Conservation (phyloP, 2,888 invertebrate species). For the Lepidochrysops patricia region DNA sequence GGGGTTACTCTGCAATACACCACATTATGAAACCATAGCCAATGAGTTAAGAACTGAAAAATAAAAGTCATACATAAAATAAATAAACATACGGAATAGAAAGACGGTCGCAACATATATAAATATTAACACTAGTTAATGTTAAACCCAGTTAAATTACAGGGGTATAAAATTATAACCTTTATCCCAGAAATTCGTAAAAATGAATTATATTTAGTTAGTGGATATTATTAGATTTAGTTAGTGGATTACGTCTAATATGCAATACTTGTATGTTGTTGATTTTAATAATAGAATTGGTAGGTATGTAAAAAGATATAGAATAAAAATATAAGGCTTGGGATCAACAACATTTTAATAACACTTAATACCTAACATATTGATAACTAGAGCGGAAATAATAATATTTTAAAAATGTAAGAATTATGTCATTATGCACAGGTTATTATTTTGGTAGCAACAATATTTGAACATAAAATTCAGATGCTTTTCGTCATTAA, state of each 20-base stretch:
- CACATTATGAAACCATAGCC: constrained; percentile 35
- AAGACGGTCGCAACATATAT: too few species aligned
- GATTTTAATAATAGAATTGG: neutral
- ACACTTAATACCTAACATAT: too few species aligned
- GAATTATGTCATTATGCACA: neutral
- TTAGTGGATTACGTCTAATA: too few species aligned
- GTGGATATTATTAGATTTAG: too few species aligned
- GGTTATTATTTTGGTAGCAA: neutral
- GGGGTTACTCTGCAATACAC: constrained; percentile 79
- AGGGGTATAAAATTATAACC: neutral
- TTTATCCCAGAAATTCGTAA: neutral
- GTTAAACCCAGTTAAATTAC: neutral
- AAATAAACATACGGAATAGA: constrained; percentile 19
- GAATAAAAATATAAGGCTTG: neutral
- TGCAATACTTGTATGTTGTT: too few species aligned
- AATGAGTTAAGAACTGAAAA: constrained; percentile 42
- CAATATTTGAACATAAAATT: neutral
- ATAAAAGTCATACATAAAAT: constrained; percentile 27
- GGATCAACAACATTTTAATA: neutral
- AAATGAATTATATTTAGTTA: neutral
- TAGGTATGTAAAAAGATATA: neutral
- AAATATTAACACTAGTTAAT: neutral
- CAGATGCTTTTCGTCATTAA: too few species aligned
- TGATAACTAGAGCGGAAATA: neutral
- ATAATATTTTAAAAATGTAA: neutral